These are phyloP conservation scores for Phyllostomus discolor DNA, from an alignment of 2,113 vertebrate species.

Conservation along the genomic window DNA sequence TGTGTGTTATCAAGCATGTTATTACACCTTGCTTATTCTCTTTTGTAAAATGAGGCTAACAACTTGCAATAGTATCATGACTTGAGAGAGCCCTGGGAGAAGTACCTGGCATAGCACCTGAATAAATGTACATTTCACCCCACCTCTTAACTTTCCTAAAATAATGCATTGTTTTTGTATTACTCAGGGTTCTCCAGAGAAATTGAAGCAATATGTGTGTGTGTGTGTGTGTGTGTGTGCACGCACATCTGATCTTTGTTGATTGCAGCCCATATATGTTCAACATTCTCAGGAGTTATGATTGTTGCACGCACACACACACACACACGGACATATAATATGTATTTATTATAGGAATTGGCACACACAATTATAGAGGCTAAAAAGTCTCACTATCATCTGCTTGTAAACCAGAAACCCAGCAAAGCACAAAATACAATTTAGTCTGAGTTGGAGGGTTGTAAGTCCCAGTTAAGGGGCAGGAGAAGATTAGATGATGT, in stretches of 20 bases:
- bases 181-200: neutral
- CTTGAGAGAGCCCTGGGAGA: neutral
- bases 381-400: neutral
- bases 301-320: neutral
- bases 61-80: neutral
- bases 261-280: too few relatives aligned
- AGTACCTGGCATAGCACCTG: accelerated
- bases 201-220: neutral
- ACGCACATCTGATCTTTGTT: too few relatives aligned
- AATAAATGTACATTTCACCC: neutral
- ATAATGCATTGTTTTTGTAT: neutral
- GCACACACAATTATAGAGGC: neutral
- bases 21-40: neutral
- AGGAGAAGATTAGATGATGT: neutral
- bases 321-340: neutral
- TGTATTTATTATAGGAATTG: neutral
- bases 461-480: neutral
- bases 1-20: neutral
- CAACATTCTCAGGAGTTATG: too few relatives aligned
- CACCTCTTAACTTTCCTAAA: neutral
- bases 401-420: neutral
- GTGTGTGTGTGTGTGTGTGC: too few relatives aligned
- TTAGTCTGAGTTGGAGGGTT: neutral
- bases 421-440: neutral
- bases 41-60: neutral